These are phyloP conservation scores for Atethmia centrago DNA, from an alignment of 2,888 invertebrate species.

Conservation along the genomic window DNA sequence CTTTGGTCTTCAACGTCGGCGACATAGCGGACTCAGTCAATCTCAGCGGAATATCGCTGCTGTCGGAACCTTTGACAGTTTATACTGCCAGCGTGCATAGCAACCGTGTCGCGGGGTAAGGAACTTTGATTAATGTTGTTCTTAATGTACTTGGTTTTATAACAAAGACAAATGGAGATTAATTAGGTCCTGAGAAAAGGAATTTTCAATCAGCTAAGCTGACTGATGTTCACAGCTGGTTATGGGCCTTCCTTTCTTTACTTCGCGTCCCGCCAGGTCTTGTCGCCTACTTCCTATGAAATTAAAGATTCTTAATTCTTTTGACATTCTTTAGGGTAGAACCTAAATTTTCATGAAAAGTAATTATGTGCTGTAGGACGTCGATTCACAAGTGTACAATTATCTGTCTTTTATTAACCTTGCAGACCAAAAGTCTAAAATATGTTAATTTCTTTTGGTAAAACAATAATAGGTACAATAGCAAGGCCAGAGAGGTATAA, in stretches of 20 bases:
- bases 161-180: background rate
- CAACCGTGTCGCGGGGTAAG: constrained; percentile 75
- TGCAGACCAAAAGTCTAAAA: constrained; percentile 3
- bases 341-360: background rate
- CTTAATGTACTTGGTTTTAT: background rate
- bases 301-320: background rate
- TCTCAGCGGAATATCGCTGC: constrained; percentile 71
- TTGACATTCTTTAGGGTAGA: background rate
- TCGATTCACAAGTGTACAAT: background rate
- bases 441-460: constrained; percentile 10
- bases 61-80: constrained; percentile 73
- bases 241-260: background rate
- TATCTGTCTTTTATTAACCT: background rate
- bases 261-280: too few relatives aligned
- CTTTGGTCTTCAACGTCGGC: constrained; percentile 90
- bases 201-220: background rate
- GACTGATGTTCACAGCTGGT: too few relatives aligned
- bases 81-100: constrained; percentile 80
- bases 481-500: background rate
- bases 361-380: background rate
- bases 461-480: background rate
- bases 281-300: background rate
- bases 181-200: background rate
- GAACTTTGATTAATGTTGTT: background rate
- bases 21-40: constrained; percentile 78